phyloP scores from a whole-genome alignment of 1,140 invertebrate species.

The Neodiprion fabricii region DNA sequence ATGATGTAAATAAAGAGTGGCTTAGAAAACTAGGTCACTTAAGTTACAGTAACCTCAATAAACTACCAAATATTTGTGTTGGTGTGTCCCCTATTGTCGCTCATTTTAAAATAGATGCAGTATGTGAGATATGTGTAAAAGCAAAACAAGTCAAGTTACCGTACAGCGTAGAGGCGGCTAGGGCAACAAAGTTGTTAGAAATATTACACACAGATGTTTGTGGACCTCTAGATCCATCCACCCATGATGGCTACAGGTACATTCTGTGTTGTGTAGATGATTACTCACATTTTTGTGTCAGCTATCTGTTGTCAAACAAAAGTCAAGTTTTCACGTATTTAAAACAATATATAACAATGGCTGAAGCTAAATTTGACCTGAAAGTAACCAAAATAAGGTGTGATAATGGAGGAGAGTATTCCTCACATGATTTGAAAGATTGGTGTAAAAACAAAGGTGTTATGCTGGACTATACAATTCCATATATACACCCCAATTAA shows the following conservation, averaged over 20 bases:
- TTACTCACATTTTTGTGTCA: constrained; percentile 28
- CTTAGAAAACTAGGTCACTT: background rate
- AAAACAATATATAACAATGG: constrained; percentile 38
- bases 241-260: constrained; percentile 39
- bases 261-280: constrained; percentile 45
- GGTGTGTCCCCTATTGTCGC: background rate
- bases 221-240: constrained; percentile 38
- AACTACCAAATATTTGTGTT: background rate
- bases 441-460: constrained; percentile 41
- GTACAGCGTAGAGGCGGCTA: background rate
- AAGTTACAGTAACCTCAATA: background rate
- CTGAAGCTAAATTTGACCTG: constrained; percentile 34
- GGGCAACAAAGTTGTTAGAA: background rate
- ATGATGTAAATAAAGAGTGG: background rate
- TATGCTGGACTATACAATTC: constrained; percentile 36
- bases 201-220: constrained; percentile 35
- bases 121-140: background rate
- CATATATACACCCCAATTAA: constrained; percentile 53
- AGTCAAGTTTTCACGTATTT: constrained; percentile 38
- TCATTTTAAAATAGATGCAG: background rate
- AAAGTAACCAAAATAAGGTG: constrained; percentile 30
- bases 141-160: background rate
- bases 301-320: constrained; percentile 44
- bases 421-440: constrained; percentile 25
- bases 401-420: constrained; percentile 27